Evolutionary conservation across 2,113 vertebrate species (phyloP).

Genomic region (Heptranchias perlo): DNA sequence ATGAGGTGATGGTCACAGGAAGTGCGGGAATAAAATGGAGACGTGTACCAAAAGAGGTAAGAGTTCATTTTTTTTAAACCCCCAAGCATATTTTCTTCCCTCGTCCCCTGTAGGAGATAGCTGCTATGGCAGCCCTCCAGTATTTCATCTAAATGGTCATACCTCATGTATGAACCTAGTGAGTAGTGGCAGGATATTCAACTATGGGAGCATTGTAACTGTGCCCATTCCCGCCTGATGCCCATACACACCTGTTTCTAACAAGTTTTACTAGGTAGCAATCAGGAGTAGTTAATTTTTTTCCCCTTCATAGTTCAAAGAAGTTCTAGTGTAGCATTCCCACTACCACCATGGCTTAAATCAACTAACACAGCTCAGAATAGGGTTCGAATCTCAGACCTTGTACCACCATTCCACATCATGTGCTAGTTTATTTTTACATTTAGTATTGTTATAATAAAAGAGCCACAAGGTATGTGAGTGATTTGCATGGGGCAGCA

Average conservation of each 20-base stretch:
- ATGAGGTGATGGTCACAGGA: slow-evolving; percentile 78
- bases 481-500: background rate
- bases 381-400: background rate
- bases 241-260: background rate
- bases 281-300: background rate
- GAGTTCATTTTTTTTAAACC: slow-evolving; percentile 42
- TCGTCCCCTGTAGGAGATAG: background rate
- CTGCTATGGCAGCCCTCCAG: background rate
- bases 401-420: background rate
- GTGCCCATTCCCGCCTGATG: background rate
- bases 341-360: background rate
- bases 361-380: background rate
- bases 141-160: background rate
- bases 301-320: background rate
- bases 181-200: background rate
- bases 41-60: slow-evolving; percentile 64
- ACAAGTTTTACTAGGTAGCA: background rate
- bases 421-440: background rate
- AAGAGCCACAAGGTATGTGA: background rate
- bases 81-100: background rate
- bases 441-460: background rate
- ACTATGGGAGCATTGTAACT: background rate
- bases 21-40: slow-evolving; percentile 85
- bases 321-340: background rate
- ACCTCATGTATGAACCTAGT: background rate